Base-by-base conservation (phyloP, 30 jellyfish, hydroid and myxozoan species). In the Mastigias papua region DNA sequence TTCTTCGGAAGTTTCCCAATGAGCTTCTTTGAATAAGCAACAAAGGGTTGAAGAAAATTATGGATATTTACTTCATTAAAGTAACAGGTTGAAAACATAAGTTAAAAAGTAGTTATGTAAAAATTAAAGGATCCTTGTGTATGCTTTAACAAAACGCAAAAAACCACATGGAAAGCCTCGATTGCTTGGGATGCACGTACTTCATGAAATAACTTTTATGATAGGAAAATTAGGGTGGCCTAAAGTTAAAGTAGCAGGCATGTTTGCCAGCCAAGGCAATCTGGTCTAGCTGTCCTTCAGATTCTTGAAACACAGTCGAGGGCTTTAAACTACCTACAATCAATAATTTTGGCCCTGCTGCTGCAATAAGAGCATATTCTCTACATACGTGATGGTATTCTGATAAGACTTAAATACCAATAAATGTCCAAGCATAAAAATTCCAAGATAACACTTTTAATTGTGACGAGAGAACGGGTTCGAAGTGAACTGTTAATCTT, bases 211-310 rank as follows among this genome's bases (percentile, higher is more conserved):
- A 42, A 42, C 7, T 42, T 42, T 15, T 8, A 42, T 42, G 54
- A 63, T 63, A n/a, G 46, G 7, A 42, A 26, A 25, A 7, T 63
- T 9, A 63, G 46, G 42, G 74, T 63, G 35, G 74, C 74, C 74
- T 63, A 63, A 63, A 63, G 26, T 20, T 63, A 63, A 63, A 63
- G 26, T 20, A 20, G 3, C 35, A 63, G 37, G 74, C 74, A 63
- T 63, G 74, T 17, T 63, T 63, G 48, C 35, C 74, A 5, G 25
- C 25, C 67, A 54, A 19, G 67, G 27, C 67, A 54, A 21, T 7
- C 27, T 21, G 67, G 17, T 54, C 17, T 16, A 8, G 13, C 54
- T 4, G 54, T 42, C 54, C 13, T 42, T 15, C 13, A 42, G 7
- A 4, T 42, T 42, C 54, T 42, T 42, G 54, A 42, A 42, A 15